Evolutionary conservation across 2,888 invertebrate species (phyloP).

Genomic region (Epicampocera succincta): DNA sequence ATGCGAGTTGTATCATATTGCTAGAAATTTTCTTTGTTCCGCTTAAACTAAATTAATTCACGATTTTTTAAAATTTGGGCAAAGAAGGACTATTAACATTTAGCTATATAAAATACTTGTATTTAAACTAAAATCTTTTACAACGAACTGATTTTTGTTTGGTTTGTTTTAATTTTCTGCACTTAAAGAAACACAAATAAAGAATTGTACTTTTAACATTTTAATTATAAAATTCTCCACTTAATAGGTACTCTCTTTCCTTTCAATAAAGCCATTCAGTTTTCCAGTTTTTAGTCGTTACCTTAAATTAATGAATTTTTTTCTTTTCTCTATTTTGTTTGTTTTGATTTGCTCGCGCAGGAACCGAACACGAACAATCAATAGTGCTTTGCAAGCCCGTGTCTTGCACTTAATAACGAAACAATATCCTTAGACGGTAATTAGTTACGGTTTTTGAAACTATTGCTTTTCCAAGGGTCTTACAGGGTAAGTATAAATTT

Average conservation of each 20-base stretch:
- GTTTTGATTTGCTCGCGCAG: slow-evolving; percentile 15
- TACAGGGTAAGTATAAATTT: background rate
- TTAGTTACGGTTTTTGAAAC: slow-evolving; percentile 13
- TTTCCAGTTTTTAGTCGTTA: slow-evolving; percentile 50
- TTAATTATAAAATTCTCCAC: slow-evolving; percentile 14
- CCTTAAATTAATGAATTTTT: background rate
- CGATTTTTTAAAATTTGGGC: too few relatives aligned
- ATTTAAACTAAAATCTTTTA: too few relatives aligned
- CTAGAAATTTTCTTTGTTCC: too few relatives aligned
- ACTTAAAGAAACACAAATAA: slow-evolving; percentile 14
- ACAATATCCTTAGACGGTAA: background rate
- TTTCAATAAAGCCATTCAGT: slow-evolving; percentile 62
- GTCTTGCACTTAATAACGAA: background rate
- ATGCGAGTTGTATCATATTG: too few relatives aligned
- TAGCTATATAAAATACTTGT: too few relatives aligned
- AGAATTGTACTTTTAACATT: slow-evolving; percentile 46
- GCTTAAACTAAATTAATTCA: too few relatives aligned
- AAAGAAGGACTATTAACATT: too few relatives aligned
- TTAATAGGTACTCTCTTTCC: slow-evolving; percentile 55
- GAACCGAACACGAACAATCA: slow-evolving; percentile 7
- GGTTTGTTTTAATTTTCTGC: background rate
- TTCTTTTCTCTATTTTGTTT: too few relatives aligned
- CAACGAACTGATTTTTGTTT: background rate
- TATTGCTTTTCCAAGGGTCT: slow-evolving; percentile 17
- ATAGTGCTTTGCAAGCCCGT: background rate